Base-by-base conservation (phyloP, 1,140 invertebrate genomes). In the Camponotus floridanus region DNA sequence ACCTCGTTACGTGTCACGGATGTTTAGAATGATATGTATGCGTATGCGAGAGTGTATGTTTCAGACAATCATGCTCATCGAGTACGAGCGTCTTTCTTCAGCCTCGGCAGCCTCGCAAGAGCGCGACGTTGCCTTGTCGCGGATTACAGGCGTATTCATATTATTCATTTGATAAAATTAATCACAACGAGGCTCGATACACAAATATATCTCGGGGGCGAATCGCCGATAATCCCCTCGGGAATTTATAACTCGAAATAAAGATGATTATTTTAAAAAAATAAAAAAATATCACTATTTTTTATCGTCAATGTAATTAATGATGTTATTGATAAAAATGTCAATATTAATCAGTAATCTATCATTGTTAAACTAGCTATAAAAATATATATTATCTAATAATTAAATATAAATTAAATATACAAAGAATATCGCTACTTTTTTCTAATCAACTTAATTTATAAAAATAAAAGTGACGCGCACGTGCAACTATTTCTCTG, bases 1-100 rank as follows among this genome's bases (percentile, higher is more conserved):
- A 89, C 89, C 85, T 91, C 87, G 87, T 91, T 91, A 90, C 87
- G 86, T 88, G 89, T 89, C 89, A 91, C 87, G 90, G 87, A 91
- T 91, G 87, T 91, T 91, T 91, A 89, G 89, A 89, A 87, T 70
- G 86, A 67, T 87, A 85, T 65, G 78, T 81, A 67, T 89, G 81
- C n/a, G 76, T 36, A 31, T 65, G 21, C 57, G 74, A 45, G 74
- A 76, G 26, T 88, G 83, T 86, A 70, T 57, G 81, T 86, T 87
- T 86, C 78, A 90, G 84, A 86, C 86, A 91, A 91, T 91, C 81
- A 91, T 79, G 87, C 61, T 85, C 87, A 87, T 87, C 85, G 15
- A 45, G 45, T 15, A 39, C 51, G 57, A 78, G 68, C 73, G 74
- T 65, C 55, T 90, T 81, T 80, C 71, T 87, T 61, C 80, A 89